Conservation (phyloP, 2,113 vertebrate species). For the Cyprinodon variegatus region DNA sequence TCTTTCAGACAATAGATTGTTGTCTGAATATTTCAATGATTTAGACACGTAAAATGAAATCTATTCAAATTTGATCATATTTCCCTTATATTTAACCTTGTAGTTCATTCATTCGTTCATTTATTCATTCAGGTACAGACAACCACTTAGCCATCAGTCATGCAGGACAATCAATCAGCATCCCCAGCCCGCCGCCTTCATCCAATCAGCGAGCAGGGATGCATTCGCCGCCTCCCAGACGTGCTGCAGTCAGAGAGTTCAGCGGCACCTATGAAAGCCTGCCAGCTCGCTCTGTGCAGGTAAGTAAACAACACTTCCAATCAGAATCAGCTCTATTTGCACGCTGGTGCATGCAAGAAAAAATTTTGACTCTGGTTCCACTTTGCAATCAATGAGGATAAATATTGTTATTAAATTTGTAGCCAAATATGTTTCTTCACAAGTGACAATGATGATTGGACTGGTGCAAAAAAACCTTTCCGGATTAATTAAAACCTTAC, state of each 20-base stretch:
- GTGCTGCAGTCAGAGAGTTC: slow-evolving; percentile 81
- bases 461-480: too few species aligned
- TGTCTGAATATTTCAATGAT: background rate
- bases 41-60: too few species aligned
- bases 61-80: too few species aligned
- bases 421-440: too few species aligned
- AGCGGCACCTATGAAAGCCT: slow-evolving; percentile 90
- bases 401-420: too few species aligned
- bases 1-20: slow-evolving; percentile 2
- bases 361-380: too few species aligned
- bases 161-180: slow-evolving; percentile 72
- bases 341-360: too few species aligned
- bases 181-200: slow-evolving; percentile 72
- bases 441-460: too few species aligned
- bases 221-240: slow-evolving; percentile 90
- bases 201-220: slow-evolving; percentile 85
- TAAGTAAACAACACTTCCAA: slow-evolving; percentile 46
- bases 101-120: background rate
- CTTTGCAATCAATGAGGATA: too few species aligned
- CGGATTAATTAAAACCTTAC: too few species aligned
- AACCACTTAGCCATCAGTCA: slow-evolving; percentile 69
- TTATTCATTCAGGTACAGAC: slow-evolving; percentile 52
- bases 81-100: background rate
- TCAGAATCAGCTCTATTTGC: too few species aligned
- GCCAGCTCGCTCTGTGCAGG: slow-evolving; percentile 87